Conservation (phyloP, 1,140 invertebrate genomes). For the Drosophila pallidifrons region DNA sequence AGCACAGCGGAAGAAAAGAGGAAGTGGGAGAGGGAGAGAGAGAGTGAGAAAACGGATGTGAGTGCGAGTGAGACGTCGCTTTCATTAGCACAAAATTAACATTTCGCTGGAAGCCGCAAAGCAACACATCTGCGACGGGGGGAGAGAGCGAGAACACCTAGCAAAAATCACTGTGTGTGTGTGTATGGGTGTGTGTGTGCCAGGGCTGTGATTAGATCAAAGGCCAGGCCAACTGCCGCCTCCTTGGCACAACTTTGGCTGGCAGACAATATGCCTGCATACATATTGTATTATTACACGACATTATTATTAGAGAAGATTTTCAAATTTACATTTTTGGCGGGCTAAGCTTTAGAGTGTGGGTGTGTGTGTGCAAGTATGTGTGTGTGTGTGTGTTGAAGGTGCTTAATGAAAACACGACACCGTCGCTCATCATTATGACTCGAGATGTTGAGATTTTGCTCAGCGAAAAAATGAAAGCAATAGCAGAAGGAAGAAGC, state of each 20-base stretch:
- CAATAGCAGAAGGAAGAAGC: not conserved
- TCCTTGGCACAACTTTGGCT: not conserved
- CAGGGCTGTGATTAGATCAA: conserved; percentile 57
- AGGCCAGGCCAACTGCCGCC: conserved; percentile 31
- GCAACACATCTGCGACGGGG: conserved; percentile 25
- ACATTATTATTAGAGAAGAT: conserved; percentile 74
- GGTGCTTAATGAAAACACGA: conserved; percentile 78
- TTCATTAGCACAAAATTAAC: conserved; percentile 67
- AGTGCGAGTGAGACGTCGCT: conserved; percentile 12
- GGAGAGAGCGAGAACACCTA: conserved; percentile 10
- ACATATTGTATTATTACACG: conserved; percentile 59
- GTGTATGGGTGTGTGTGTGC: conserved; percentile 27
- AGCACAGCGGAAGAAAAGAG: not conserved
- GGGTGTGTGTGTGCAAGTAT: no score
- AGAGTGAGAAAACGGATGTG: not conserved
- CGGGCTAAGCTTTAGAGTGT: not conserved
- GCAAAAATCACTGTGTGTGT: conserved; percentile 21
- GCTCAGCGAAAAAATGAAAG: conserved; percentile 2
- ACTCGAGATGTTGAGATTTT: conserved; percentile 34
- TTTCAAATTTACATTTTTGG: conserved; percentile 65
- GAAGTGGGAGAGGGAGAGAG: not conserved
- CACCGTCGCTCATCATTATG: conserved; percentile 78
- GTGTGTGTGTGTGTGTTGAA: conserved; percentile 13
- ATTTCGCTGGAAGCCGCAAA: conserved; percentile 57
- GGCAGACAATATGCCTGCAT: conserved; percentile 44